A percentile compares a stretch with the other conserved stretches of the same genome.
Evolutionary conservation across 2,113 vertebrate genomes (phyloP).

Genomic region (Lamprotornis superbus): DNA sequence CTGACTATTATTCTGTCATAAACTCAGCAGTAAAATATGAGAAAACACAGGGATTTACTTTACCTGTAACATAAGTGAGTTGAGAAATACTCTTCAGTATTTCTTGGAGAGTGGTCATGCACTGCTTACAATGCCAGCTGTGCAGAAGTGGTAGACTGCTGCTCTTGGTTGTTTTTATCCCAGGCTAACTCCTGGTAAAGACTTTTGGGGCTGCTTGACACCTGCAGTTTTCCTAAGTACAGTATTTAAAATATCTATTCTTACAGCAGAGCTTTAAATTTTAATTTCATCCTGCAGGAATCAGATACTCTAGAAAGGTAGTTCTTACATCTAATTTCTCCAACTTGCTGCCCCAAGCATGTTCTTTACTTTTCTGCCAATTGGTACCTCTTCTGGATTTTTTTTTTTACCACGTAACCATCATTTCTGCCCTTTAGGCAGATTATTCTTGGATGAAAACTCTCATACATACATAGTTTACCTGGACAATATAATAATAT

Average conservation of each 20-base stretch:
- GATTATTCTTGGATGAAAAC: neutral
- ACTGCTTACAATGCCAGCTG: neutral
- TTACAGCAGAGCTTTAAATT: neutral
- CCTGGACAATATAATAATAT: neutral
- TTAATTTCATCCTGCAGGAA: neutral
- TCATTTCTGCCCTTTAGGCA: neutral
- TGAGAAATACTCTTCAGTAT: neutral
- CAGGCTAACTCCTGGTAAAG: neutral
- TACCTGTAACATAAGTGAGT: neutral
- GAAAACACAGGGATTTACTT: neutral
- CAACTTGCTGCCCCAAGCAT: neutral
- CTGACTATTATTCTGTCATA: neutral
- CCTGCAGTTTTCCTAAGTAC: neutral
- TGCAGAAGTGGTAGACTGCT: neutral
- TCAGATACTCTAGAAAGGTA: neutral
- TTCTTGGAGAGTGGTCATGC: neutral
- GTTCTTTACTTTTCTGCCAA: neutral
- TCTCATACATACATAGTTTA: neutral
- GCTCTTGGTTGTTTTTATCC: neutral
- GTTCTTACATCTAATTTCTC: neutral
- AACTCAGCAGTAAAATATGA: neutral
- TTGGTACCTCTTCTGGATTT: neutral
- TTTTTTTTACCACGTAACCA: neutral
- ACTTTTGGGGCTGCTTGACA: neutral
- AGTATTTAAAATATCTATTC: neutral